phyloP scores from a whole-genome alignment of 2,113 vertebrate species.

The Seriola rivoliana region DNA sequence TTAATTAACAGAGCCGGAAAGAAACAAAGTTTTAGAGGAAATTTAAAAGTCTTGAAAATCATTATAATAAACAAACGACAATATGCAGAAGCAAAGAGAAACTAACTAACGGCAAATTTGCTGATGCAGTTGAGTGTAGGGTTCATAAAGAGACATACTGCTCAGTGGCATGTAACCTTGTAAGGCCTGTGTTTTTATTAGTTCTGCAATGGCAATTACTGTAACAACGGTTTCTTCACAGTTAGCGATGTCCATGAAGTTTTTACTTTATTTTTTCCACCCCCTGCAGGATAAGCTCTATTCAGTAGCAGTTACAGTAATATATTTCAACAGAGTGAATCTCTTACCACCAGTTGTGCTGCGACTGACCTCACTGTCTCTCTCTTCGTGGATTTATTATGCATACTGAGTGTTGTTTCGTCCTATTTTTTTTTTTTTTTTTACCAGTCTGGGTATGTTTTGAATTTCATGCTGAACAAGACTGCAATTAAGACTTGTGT shows the following conservation, averaged over 20 bases:
- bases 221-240: constrained; percentile 35
- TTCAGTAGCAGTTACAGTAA: constrained; percentile 31
- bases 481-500: constrained; percentile 55
- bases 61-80: not conserved
- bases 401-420: constrained; percentile 51
- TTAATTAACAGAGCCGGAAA: not conserved
- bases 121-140: not conserved
- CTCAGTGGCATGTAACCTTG: constrained; percentile 13
- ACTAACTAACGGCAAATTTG: not conserved
- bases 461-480: constrained; percentile 36
- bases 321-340: constrained; percentile 64
- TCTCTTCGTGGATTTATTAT: constrained; percentile 53
- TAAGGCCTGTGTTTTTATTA: constrained; percentile 1
- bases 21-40: not conserved
- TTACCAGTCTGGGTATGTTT: constrained; percentile 40
- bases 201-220: constrained; percentile 3
- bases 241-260: constrained; percentile 30
- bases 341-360: constrained; percentile 44
- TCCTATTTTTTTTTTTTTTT: constrained; percentile 52
- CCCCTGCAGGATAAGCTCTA: constrained; percentile 31
- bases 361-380: constrained; percentile 23
- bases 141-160: not conserved
- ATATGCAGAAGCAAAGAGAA: not conserved
- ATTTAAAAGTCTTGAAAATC: not conserved
- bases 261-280: constrained; percentile 14